Evolutionary conservation across 37 sponge, comb jelly and placozoan genomes (phyloP).

Genomic region (Aphrocallistes beatrix): DNA sequence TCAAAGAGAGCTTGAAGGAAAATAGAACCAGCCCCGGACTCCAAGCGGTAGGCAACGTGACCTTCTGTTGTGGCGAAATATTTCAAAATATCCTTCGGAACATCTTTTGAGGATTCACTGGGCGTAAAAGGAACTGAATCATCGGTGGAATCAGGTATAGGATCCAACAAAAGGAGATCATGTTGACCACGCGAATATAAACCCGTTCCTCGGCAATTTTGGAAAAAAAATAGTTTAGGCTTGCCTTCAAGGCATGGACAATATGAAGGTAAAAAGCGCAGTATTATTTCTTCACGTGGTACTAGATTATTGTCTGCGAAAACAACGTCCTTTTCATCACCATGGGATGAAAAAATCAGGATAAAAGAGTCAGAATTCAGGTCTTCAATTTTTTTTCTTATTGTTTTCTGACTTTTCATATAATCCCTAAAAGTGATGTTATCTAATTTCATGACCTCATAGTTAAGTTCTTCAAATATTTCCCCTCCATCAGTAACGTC

Average conservation of each 20-base stretch:
- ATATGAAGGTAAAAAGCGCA: neutral
- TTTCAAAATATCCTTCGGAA: neutral
- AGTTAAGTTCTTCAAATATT: neutral
- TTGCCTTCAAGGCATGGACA: neutral
- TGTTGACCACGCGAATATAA: too few species aligned
- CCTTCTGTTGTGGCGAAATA: neutral
- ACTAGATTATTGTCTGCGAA: neutral
- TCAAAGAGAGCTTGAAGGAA: neutral
- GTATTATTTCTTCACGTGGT: neutral
- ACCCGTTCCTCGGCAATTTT: constrained; percentile 11
- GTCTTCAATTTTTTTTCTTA: neutral
- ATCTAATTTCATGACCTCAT: neutral
- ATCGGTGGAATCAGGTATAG: too few species aligned
- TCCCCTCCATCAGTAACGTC: neutral
- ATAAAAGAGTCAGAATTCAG: constrained; percentile 1
- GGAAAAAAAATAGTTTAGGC: constrained; percentile 8
- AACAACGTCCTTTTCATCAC: neutral
- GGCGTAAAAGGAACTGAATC: too few species aligned
- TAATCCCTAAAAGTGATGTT: neutral
- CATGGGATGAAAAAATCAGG: neutral
- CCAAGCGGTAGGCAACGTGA: neutral
- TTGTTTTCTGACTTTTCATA: neutral
- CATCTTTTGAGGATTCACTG: too few species aligned
- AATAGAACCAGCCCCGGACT: neutral
- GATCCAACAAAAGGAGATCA: too few species aligned